Percentiles rank a stretch among this genome's conserved stretches.
phyloP scores from a whole-genome alignment of 2,888 invertebrate species.

The Stratiomys singularior region DNA sequence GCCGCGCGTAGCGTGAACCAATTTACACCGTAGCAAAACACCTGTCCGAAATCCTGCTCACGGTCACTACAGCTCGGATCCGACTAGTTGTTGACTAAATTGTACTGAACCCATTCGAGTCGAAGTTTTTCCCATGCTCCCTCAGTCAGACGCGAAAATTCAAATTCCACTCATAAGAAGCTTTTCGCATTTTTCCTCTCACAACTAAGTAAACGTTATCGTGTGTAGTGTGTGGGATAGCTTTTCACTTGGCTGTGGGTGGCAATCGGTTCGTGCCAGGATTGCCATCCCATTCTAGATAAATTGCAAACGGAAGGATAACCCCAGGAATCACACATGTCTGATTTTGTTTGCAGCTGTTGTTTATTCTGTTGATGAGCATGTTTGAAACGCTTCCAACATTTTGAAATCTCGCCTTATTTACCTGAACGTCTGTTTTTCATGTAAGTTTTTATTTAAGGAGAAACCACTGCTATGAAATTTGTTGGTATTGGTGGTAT shows the following conservation, averaged over 20 bases:
- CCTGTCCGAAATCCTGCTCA: conserved; percentile 8
- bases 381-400: no score
- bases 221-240: conserved; percentile 13
- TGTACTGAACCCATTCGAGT: not conserved
- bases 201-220: not conserved
- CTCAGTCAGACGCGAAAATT: not conserved
- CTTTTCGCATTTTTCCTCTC: conserved; percentile 43
- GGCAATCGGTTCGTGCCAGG: conserved; percentile 21
- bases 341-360: no score
- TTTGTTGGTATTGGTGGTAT: no score
- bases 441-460: no score
- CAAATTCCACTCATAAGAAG: conserved; percentile 16
- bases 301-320: no score
- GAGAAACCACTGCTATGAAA: no score
- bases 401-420: no score
- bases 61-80: not conserved
- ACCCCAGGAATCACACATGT: no score
- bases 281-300: not conserved
- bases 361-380: no score
- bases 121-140: not conserved
- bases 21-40: not conserved
- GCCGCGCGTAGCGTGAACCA: not conserved
- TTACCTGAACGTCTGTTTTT: no score
- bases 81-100: conserved; percentile 34
- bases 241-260: conserved; percentile 38